Percentiles rank a stretch among this genome's conserved stretches.
Evolutionary conservation across 1,140 invertebrate genomes (phyloP).

Genomic region (Ceratina calcarata): DNA sequence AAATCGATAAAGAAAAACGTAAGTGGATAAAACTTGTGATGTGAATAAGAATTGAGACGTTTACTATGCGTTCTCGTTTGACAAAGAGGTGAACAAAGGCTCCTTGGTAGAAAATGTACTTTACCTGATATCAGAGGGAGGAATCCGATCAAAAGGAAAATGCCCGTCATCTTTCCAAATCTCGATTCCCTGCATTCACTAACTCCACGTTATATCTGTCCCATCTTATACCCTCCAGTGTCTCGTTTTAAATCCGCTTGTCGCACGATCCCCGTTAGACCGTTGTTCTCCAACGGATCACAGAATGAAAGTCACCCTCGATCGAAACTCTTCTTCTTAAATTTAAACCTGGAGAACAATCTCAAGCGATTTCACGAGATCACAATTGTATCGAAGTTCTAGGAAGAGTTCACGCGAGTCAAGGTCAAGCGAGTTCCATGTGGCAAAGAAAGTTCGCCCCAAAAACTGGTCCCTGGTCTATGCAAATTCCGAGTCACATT

Average conservation of each 20-base stretch:
- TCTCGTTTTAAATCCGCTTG: slow-evolving; percentile 22
- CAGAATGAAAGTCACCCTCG: neutral
- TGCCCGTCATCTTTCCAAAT: slow-evolving; percentile 32
- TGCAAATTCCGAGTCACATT: too few species aligned
- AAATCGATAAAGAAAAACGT: too few species aligned
- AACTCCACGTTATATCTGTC: neutral
- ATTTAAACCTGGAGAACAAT: neutral
- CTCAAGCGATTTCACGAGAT: too few species aligned
- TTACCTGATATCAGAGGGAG: slow-evolving; percentile 47
- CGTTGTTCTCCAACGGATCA: neutral
- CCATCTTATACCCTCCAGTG: slow-evolving; percentile 19
- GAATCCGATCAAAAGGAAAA: slow-evolving; percentile 48
- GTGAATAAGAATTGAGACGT: too few species aligned
- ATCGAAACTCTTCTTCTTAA: neutral
- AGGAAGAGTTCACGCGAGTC: neutral
- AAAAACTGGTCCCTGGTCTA: too few species aligned
- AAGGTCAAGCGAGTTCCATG: neutral
- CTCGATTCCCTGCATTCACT: slow-evolving; percentile 13
- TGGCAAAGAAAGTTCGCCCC: too few species aligned
- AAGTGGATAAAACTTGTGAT: too few species aligned
- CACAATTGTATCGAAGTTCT: neutral
- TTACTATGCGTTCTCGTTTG: too few species aligned
- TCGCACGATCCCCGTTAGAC: neutral
- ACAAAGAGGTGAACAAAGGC: too few species aligned
- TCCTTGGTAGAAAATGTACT: neutral